A percentile compares a stretch with the other conserved stretches of the same genome.
phyloP scores from a whole-genome alignment of 2,113 vertebrate species.

The Platichthys stellatus region DNA sequence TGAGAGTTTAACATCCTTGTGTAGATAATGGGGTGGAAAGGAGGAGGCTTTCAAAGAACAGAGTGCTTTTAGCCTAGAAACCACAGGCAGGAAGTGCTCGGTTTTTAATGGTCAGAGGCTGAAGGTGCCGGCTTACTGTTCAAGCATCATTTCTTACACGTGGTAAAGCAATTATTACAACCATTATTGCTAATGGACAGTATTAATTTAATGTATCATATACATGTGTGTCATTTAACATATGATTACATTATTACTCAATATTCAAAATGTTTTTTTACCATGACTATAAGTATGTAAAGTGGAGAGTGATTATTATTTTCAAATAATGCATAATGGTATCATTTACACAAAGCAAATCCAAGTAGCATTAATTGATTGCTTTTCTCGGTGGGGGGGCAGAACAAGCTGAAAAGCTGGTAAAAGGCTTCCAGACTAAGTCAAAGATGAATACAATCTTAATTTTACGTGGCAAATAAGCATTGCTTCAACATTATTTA shows the following conservation, averaged over 20 bases:
- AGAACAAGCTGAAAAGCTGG: background rate
- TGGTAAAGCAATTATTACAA: slow-evolving; percentile 1
- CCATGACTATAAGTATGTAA: background rate
- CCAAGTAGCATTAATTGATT: too few relatives aligned
- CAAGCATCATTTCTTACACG: slow-evolving; percentile 3
- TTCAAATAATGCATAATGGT: background rate
- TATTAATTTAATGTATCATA: background rate
- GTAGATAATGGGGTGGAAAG: slow-evolving; percentile 62
- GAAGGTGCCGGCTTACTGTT: slow-evolving; percentile 7
- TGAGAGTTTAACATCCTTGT: slow-evolving; percentile 47
- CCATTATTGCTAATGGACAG: background rate
- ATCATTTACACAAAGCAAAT: too few relatives aligned
- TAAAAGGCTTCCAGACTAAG: background rate
- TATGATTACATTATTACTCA: background rate
- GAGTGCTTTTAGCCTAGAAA: slow-evolving; percentile 61
- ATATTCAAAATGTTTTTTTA: background rate
- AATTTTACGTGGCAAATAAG: too few relatives aligned
- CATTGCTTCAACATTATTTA: too few relatives aligned
- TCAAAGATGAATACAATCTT: too few relatives aligned
- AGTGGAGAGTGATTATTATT: background rate
- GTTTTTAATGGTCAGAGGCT: slow-evolving; percentile 40
- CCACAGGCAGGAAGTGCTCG: slow-evolving; percentile 25
- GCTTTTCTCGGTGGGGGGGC: too few relatives aligned
- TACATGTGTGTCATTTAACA: background rate
- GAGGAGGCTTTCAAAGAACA: slow-evolving; percentile 66